These are phyloP conservation scores for Actinia equina DNA, from an alignment of 64 coral and sea anemone species.

Conservation along the genomic window DNA sequence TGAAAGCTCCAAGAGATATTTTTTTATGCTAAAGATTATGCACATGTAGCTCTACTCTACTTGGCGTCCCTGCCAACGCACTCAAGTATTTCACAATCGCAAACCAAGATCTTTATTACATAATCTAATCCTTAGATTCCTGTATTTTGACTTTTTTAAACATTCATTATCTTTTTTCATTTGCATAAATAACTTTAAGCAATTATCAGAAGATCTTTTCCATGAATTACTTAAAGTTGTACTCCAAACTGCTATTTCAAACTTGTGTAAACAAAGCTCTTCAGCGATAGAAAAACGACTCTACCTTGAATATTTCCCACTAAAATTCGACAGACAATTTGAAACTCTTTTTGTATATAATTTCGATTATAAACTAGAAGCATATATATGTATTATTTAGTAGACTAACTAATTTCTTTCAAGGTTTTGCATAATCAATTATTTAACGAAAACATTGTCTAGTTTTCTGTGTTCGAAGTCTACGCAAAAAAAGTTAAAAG, in stretches of 20 bases:
- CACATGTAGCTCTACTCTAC: neutral
- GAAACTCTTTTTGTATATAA: neutral
- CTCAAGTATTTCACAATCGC: neutral
- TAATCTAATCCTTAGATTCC: neutral
- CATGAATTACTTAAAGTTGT: neutral
- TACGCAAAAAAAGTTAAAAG: neutral
- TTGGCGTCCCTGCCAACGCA: conserved; percentile 8
- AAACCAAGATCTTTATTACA: neutral
- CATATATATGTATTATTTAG: neutral
- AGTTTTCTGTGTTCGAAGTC: neutral
- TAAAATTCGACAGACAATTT: neutral
- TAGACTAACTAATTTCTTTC: neutral
- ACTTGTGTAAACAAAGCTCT: conserved; percentile 10
- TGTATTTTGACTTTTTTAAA: neutral
- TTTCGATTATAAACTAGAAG: neutral
- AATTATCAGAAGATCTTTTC: neutral
- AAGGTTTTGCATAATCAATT: neutral
- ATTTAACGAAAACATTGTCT: neutral
- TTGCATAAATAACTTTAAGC: neutral
- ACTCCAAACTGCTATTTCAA: neutral
- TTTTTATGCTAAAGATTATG: neutral
- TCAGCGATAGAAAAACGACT: neutral
- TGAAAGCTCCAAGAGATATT: no score
- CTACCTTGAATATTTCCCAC: neutral
- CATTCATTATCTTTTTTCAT: neutral